Percentiles rank a stretch among this genome's conserved stretches.
Evolutionary conservation across 2,888 invertebrate species (phyloP).

Genomic region (Synergus umbraculus): DNA sequence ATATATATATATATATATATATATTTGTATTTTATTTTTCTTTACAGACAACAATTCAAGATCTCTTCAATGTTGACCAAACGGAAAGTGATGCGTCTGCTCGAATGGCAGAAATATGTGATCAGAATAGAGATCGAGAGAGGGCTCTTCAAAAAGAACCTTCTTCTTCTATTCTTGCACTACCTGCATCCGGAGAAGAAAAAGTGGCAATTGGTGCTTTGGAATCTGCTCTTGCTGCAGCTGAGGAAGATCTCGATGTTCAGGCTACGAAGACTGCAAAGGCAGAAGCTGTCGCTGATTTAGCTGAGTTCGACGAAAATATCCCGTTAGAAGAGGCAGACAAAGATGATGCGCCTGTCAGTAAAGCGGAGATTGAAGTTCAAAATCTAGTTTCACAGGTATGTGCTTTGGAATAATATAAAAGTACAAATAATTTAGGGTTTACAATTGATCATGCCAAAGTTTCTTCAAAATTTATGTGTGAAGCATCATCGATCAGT

Average conservation of each 20-base stretch:
- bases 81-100: constrained; percentile 81
- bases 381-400: constrained; percentile 86
- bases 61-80: constrained; percentile 90
- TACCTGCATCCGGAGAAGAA: constrained; percentile 76
- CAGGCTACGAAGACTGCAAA: constrained; percentile 93
- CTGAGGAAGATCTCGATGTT: constrained; percentile 97
- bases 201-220: constrained; percentile 83
- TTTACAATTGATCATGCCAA: background rate
- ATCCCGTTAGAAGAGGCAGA: constrained; percentile 89
- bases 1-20: too few species aligned
- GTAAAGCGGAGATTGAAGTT: constrained; percentile 86
- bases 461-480: background rate
- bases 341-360: constrained; percentile 80
- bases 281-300: constrained; percentile 92
- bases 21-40: constrained; percentile 21
- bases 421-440: background rate
- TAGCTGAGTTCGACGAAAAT: constrained; percentile 97
- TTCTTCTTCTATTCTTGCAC: constrained; percentile 59
- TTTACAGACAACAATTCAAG: constrained; percentile 91
- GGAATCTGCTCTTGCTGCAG: constrained; percentile 91
- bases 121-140: constrained; percentile 78
- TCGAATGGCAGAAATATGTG: constrained; percentile 81
- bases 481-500: constrained; percentile 65
- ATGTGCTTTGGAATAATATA: constrained; percentile 53
- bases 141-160: constrained; percentile 71